Evolutionary conservation across 1,140 invertebrate genomes (phyloP), one percentile per base, ranked within the genome.

Genomic region (Lepidurus packardi): DNA sequence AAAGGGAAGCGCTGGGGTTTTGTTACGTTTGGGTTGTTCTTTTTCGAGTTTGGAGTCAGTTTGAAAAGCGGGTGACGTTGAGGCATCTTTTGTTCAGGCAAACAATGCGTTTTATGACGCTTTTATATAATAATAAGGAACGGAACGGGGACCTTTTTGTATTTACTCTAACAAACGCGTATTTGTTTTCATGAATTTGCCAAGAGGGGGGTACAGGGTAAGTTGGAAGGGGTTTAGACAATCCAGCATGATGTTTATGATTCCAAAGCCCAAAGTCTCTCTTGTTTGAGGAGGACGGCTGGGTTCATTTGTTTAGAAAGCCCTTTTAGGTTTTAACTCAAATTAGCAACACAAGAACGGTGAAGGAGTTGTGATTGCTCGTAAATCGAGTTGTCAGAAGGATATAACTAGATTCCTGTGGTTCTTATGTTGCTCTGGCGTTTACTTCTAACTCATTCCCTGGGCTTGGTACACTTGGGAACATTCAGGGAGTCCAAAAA

Each of bases 21-120:
- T 3, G 34, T 34, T 34, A 34, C 3, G 34, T 4, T 34, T 34
- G 7, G 53, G 7, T 65, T 0, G 0, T 65, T 21, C 4, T 65
- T 65, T 65, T 65, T 4, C 21, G 0, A 16, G 53, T n/a, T 65
- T 4, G 5, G 10, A 11, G 10, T 10, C 16, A 13, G 16, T 65
- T 65, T 65, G 53, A 65, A 65, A 65, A 65, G 53, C n/a, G 53
- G 53, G 34, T 34, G 34, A 34, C 34, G 34, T 34, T 65, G 21
- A 65, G 53, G 21, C 53, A 65, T 13, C 53, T 65, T 65, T 65
- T 65, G 53, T 65, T 21, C 21, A 65, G 16, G 53, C 53, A 65
- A 65, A 65, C 53, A 65, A 65, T 65, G 53, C 53, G 34, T 65
- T 65, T 65, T 65, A 65, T 21, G 53, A 65, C 53, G 53, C n/a